Percentiles rank a stretch among this genome's conserved stretches.
Conservation (phyloP, 2,113 vertebrate species). For the Promerops cafer region DNA sequence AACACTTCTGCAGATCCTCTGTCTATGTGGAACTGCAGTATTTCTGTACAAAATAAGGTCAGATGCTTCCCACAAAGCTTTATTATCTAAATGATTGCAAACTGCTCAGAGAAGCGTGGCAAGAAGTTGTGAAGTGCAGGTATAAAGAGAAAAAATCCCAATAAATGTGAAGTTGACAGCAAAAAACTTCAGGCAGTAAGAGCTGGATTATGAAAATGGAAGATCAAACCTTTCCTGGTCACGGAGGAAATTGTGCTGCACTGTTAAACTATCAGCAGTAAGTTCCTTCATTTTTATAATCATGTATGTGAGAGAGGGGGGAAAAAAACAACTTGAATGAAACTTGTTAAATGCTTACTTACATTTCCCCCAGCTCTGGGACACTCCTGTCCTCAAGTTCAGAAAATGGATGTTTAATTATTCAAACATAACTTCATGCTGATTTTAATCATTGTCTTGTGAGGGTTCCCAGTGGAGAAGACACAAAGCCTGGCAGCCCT, state of each 20-base stretch:
- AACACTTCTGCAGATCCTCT: neutral
- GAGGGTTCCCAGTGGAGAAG: neutral
- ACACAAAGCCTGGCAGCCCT: neutral
- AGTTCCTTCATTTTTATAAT: neutral
- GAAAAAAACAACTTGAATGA: neutral
- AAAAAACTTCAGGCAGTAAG: neutral
- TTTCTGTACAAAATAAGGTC: neutral
- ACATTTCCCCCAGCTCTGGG: neutral
- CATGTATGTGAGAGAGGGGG: fast-evolving
- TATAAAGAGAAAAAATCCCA: neutral
- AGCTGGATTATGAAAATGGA: neutral
- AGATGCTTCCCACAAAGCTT: neutral
- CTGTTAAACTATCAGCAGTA: neutral
- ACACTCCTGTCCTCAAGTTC: neutral
- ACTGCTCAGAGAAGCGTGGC: neutral
- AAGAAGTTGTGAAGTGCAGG: neutral
- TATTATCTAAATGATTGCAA: neutral
- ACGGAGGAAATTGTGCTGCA: neutral
- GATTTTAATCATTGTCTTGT: neutral
- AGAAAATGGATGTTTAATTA: neutral
- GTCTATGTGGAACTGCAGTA: neutral
- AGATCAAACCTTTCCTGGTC: neutral
- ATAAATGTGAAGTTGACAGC: neutral
- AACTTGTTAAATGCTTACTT: neutral
- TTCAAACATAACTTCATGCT: neutral